Evolutionary conservation across 2,797 vertebrate species (phyloP), one percentile per base, ranked within the genome.

Genomic region (Thalassophryne amazonica): DNA sequence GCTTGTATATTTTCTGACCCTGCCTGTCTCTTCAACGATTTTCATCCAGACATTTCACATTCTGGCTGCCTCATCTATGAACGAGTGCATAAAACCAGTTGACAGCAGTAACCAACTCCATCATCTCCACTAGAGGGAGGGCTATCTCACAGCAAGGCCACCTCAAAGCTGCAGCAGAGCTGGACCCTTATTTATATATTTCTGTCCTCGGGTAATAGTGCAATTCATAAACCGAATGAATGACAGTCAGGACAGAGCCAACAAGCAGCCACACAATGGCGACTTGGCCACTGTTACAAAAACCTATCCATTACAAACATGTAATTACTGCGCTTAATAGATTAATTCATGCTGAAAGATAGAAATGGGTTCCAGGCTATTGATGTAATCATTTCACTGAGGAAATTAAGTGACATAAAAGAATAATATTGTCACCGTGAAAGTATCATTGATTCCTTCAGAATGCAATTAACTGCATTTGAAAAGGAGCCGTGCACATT

Each of bases 41-140:
- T 54, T 16, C 30, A 7, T 47, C n/a, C 22, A 17, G 29, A 48
- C 24, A 28, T 47, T 35, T 43, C 1, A 14, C 23, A 62, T 48
- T 55, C 6, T 73, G 49, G 49, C 46, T 63, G 56, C 22, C 65
- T 69, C 54, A 53, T 65, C 49, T 78, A 63, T 60, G 58, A 52
- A 60, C 17, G 27, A 46, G 48, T 67, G 48, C 53, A 28, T 25
- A 14, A 36, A 73, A 42, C 48, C 55, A 56, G 45, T 54, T 66
- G 70, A 69, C 58, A 71, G 60, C 77, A 69, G 48, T 21, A 54
- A 67, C 65, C 66, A 57, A 43, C 61, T 69, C 68, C 15, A 42
- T 69, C 45, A 68, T 68, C 60, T 81, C 91, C 91, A 89, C 91
- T 91, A 91, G 91, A 91, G 91, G 91, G 91, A 80, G 89, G 69